These are phyloP conservation scores for Ivindomyrus marchei DNA, from an alignment of 2,113 vertebrate species.

Conservation along the genomic window DNA sequence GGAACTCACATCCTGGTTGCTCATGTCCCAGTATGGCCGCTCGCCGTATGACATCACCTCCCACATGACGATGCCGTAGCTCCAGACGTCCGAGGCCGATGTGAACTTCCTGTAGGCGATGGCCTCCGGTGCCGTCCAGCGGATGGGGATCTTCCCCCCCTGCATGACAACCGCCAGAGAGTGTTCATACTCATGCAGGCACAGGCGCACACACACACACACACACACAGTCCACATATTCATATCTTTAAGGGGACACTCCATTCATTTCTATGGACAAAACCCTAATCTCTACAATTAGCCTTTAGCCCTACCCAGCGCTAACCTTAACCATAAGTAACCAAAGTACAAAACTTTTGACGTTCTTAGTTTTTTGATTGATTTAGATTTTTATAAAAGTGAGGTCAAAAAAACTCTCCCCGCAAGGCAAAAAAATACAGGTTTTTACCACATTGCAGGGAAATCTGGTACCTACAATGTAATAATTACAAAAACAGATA, in stretches of 20 bases:
- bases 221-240: neutral
- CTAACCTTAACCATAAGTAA: neutral
- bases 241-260: neutral
- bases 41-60: slow-evolving; percentile 98
- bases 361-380: neutral
- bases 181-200: neutral
- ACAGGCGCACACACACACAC: neutral
- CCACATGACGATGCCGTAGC: slow-evolving; percentile 97
- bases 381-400: neutral
- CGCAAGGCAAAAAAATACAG: neutral
- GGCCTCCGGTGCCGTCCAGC: slow-evolving; percentile 96
- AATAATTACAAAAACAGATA: neutral
- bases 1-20: slow-evolving; percentile 88
- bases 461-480: neutral
- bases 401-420: neutral
- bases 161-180: slow-evolving; percentile 44
- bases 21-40: slow-evolving; percentile 98
- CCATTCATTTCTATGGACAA: neutral
- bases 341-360: neutral
- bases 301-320: too few relatives aligned
- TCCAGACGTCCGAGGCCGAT: slow-evolving; percentile 92
- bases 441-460: too few relatives aligned
- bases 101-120: slow-evolving; percentile 97
- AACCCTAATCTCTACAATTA: neutral
- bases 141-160: slow-evolving; percentile 97